Percentiles rank a stretch among this genome's conserved stretches.
Evolutionary conservation across 2,797 vertebrate species (phyloP).

Genomic region (Galago senegalensis): DNA sequence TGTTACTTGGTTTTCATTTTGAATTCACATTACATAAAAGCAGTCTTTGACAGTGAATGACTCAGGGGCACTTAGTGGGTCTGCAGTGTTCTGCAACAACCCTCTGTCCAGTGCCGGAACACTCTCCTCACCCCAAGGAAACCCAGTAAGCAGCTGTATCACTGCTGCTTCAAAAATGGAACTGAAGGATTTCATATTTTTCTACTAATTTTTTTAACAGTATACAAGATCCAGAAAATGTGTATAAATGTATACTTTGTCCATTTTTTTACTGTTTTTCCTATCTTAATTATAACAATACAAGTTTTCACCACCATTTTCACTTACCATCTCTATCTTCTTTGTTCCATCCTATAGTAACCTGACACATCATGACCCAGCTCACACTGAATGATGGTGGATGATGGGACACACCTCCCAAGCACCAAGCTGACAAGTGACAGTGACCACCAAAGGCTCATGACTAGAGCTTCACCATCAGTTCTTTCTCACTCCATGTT

Average conservation of each 20-base stretch:
- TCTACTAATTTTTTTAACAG: neutral
- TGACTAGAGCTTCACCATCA: neutral
- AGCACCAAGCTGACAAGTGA: neutral
- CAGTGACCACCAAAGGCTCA: too few species aligned
- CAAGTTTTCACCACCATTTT: neutral
- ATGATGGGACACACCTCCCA: too few species aligned
- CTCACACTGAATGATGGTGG: neutral
- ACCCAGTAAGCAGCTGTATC: neutral
- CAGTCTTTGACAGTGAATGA: neutral
- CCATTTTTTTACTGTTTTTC: neutral
- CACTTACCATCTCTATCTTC: neutral
- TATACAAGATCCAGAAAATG: neutral
- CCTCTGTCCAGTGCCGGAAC: neutral
- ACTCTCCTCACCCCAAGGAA: neutral
- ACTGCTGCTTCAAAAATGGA: neutral
- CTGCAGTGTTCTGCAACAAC: neutral
- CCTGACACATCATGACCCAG: neutral
- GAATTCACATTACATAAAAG: neutral
- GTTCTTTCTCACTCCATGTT: neutral
- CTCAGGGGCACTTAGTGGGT: neutral
- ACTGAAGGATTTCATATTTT: neutral
- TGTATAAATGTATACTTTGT: neutral
- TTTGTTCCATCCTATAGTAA: neutral
- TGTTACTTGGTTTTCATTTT: neutral
- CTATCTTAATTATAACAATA: neutral